These are phyloP conservation scores for Numida meleagris DNA, from an alignment of 2,113 vertebrate species.

Conservation along the genomic window DNA sequence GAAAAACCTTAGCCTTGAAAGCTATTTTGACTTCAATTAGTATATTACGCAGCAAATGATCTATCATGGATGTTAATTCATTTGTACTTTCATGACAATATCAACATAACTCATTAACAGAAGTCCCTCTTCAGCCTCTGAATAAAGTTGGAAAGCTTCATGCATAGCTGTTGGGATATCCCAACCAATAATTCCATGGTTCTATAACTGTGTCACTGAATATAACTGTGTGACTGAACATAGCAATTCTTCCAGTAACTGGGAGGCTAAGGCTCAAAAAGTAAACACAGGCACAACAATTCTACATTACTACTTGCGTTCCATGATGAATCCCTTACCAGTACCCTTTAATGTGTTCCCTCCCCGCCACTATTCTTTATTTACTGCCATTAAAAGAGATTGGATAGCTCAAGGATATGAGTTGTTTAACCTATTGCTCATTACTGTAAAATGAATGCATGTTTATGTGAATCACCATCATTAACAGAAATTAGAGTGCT, in stretches of 20 bases:
- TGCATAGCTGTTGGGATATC: not conserved
- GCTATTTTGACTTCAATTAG: not conserved
- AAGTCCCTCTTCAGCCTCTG: not conserved
- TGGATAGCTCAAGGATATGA: not conserved
- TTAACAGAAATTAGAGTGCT: not conserved
- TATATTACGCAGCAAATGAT: not conserved
- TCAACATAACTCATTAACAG: not conserved
- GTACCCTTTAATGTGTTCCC: not conserved
- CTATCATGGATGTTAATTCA: not conserved
- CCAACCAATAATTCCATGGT: not conserved
- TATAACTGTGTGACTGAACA: not conserved
- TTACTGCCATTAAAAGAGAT: not conserved
- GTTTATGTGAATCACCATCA: not conserved
- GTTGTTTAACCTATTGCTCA: constrained; percentile 9
- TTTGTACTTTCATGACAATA: not conserved
- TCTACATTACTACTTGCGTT: not conserved
- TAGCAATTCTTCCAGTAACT: not conserved
- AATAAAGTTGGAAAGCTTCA: not conserved
- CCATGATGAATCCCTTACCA: not conserved
- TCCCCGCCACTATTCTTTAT: not conserved
- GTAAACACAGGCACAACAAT: not conserved
- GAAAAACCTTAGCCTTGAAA: not conserved
- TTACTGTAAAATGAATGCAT: constrained; percentile 27
- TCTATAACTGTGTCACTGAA: not conserved
- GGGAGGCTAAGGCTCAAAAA: not conserved